phyloP scores from a whole-genome alignment of 2,888 invertebrate species.

The Agrochola lychnidis region DNA sequence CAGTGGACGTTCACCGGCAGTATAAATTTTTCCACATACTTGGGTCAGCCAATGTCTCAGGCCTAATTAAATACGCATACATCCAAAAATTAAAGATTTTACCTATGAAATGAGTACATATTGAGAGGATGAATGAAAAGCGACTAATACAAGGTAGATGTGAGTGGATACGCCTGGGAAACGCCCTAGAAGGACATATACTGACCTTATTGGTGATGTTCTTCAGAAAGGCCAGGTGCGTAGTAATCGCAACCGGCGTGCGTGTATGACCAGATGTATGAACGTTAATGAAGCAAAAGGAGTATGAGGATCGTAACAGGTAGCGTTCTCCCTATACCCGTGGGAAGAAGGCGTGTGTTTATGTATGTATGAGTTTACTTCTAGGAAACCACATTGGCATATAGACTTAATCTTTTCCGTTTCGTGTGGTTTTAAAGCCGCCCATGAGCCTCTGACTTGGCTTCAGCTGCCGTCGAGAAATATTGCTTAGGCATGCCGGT shows the following conservation, averaged over 20 bases:
- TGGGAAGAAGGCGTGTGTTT: neutral
- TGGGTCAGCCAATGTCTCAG: neutral
- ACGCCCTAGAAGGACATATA: neutral
- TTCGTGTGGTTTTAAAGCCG: no score
- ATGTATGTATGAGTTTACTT: neutral
- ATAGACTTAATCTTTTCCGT: no score
- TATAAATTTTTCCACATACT: neutral
- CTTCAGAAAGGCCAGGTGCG: neutral
- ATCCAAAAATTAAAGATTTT: no score
- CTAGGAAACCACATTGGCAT: neutral
- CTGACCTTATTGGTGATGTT: neutral
- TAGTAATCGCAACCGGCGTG: neutral
- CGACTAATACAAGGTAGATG: neutral
- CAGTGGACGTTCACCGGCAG: no score
- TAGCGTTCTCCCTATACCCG: neutral
- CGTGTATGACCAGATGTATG: neutral
- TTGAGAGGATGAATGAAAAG: neutral
- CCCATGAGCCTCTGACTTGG: no score
- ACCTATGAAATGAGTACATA: neutral
- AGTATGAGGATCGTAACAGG: neutral
- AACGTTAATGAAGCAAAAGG: neutral
- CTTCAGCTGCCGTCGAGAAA: no score
- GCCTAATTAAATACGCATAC: no score
- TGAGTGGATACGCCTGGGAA: neutral
- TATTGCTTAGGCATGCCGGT: no score